Percentiles rank a stretch among this genome's conserved stretches.
These are phyloP conservation scores for Archips crataeganus DNA, from an alignment of 2,888 invertebrate species.

Conservation along the genomic window DNA sequence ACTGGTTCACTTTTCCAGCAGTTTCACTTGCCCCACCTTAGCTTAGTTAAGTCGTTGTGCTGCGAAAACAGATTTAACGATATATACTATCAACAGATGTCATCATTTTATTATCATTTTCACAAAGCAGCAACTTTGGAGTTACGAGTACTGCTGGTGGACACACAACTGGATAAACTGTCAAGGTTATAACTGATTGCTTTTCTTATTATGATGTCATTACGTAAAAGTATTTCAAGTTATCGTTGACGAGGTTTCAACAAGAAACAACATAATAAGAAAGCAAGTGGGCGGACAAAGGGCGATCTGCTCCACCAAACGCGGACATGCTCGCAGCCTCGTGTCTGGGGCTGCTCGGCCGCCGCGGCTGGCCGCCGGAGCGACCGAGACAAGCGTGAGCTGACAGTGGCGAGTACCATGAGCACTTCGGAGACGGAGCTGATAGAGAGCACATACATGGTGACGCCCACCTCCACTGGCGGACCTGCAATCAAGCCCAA, in stretches of 20 bases:
- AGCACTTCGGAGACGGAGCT: slow-evolving; percentile 99
- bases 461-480: slow-evolving; percentile 98
- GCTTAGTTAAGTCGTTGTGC: not conserved
- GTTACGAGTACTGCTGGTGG: slow-evolving; percentile 82
- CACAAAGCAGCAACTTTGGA: slow-evolving; percentile 74
- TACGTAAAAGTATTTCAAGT: slow-evolving; percentile 44
- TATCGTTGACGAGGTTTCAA: slow-evolving; percentile 36
- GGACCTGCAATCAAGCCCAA: slow-evolving; percentile 93
- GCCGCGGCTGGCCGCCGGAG: slow-evolving; percentile 68
- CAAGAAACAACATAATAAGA: slow-evolving; percentile 73
- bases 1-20: too few species aligned
- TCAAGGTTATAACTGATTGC: slow-evolving; percentile 74
- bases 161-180: slow-evolving; percentile 75
- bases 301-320: slow-evolving; percentile 81
- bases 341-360: slow-evolving; percentile 85
- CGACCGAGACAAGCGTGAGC: slow-evolving; percentile 81
- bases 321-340: slow-evolving; percentile 85
- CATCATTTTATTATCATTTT: slow-evolving; percentile 61
- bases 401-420: slow-evolving; percentile 92
- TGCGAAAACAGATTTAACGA: not conserved
- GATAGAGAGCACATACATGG: slow-evolving; percentile 99
- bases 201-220: slow-evolving; percentile 78
- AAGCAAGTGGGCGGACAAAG: slow-evolving; percentile 81
- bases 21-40: too few species aligned
- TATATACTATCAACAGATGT: slow-evolving; percentile 53